phyloP scores from a whole-genome alignment of 1,140 invertebrate species.

The Glossosoma conforme region DNA sequence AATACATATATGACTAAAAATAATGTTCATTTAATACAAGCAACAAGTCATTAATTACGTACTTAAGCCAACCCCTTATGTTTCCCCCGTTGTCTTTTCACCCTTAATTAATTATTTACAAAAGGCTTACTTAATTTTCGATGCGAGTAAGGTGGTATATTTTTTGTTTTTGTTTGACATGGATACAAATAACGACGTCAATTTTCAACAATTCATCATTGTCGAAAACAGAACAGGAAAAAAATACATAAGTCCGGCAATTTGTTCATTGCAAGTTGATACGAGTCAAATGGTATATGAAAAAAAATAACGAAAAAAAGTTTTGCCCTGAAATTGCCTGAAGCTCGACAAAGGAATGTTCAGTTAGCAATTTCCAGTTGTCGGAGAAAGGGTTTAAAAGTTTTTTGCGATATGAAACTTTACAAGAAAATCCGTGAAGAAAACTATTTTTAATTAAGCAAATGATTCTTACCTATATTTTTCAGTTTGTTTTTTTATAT shows the following conservation, averaged over 20 bases:
- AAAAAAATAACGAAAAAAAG: constrained; percentile 13
- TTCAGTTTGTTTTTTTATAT: not conserved
- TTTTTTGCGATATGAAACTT: constrained; percentile 11
- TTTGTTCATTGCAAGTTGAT: constrained; percentile 8
- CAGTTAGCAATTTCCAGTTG: no score
- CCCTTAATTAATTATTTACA: not conserved
- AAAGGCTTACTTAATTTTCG: not conserved
- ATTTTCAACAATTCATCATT: constrained; percentile 23
- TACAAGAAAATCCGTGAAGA: not conserved
- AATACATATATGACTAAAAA: no score
- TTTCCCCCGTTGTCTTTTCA: not conserved
- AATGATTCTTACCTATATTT: not conserved
- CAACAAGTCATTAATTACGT: no score
- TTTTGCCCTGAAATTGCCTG: constrained; percentile 7
- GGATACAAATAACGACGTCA: constrained; percentile 13
- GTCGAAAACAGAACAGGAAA: constrained; percentile 25
- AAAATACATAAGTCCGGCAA: constrained; percentile 5
- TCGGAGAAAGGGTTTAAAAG: no score
- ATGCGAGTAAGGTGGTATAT: not conserved
- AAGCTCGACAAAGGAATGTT: not conserved
- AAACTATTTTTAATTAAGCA: not conserved
- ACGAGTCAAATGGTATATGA: constrained; percentile 16
- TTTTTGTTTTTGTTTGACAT: not conserved
- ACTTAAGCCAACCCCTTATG: no score
- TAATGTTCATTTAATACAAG: no score